phyloP scores from a whole-genome alignment of 2,797 vertebrate species.

The Fistularia tabacaria region DNA sequence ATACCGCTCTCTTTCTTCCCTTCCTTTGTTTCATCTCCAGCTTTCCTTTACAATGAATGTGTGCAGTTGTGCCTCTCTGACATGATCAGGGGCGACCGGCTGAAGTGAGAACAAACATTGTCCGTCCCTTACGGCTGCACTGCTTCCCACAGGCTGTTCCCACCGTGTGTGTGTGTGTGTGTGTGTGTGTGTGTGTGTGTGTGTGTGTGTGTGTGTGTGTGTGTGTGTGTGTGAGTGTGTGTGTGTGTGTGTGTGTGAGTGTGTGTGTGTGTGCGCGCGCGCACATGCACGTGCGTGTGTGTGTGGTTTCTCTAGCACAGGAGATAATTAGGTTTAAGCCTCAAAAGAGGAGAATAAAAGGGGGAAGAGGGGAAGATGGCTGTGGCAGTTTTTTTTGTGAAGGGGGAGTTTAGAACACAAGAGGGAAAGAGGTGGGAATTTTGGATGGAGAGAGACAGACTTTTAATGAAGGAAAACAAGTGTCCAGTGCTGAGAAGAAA shows the following conservation, averaged over 20 bases:
- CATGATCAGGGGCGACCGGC: constrained; percentile 64
- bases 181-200: constrained; percentile 13
- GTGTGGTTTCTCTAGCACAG: constrained; percentile 38
- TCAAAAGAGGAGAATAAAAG: constrained; percentile 52
- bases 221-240: constrained; percentile 17
- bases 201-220: constrained; percentile 27
- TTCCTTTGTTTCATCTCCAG: neutral
- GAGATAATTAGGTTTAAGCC: constrained; percentile 68
- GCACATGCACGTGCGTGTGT: constrained; percentile 13
- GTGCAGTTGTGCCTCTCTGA: constrained; percentile 42
- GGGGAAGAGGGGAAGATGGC: constrained; percentile 23
- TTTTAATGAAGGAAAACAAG: constrained; percentile 42
- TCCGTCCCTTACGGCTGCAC: constrained; percentile 50
- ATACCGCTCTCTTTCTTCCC: no score
- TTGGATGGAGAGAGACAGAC: constrained; percentile 22
- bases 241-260: constrained; percentile 20
- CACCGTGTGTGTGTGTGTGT: constrained; percentile 32
- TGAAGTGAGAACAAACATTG: constrained; percentile 66
- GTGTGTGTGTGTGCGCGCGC: constrained; percentile 21
- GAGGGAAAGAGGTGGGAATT: constrained; percentile 4
- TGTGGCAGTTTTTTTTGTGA: constrained; percentile 39
- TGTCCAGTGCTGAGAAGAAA: constrained; percentile 1
- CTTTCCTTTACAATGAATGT: constrained; percentile 13
- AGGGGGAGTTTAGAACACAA: neutral
- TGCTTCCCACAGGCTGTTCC: constrained; percentile 65